Base-by-base conservation (phyloP, 1,140 invertebrate species). In the Dreissena rostriformis region DNA sequence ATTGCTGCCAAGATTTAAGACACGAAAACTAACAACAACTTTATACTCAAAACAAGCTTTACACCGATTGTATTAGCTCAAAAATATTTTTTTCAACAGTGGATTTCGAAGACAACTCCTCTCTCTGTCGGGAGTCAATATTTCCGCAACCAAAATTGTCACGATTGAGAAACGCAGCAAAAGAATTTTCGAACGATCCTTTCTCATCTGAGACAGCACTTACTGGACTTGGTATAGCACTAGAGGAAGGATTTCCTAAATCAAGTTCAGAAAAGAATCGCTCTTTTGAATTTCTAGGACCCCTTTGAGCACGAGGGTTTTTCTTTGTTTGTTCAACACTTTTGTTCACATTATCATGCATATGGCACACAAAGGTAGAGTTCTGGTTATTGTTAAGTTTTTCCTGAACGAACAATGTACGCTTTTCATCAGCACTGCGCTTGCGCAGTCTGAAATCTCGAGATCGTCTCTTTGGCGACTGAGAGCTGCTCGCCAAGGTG, bases 401-500 rank as follows among this genome's bases (percentile, higher is more conserved):
- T 66, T 82, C 80, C n/a, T 75, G 80, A 26, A 82, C 80, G 67
- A 82, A 82, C 11, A 82, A 57, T n/a, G 80, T 82, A 28, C 80
- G 49, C 66, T 82, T 82, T 53, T 82, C 80, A 66, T 82, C 80
- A 68, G 80, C 80, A 75, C 80, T 75, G 51, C 80, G 22, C 28
- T 73, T 73, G 8, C 71, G 19, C 15, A 52, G 49, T 63, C 70
- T 28, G 28, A 1, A 8, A 53, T 66, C 70, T 53, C 72, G 72
- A 17, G 71, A 39, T 22, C 72, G 29, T 29, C 72, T 39, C 28
- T 63, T 68, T 0, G 74, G 55, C 11, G 52, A 52, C 28, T 70
- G 28, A 29, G 77, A 51, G 8, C 51, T 49, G 51, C 28, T 39
- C 15, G 72, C 71, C 51, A 74, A 66, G 39, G 67, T 74, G 19